Base-by-base conservation (phyloP, 2,113 vertebrate species). In the Syrmaticus mikado region DNA sequence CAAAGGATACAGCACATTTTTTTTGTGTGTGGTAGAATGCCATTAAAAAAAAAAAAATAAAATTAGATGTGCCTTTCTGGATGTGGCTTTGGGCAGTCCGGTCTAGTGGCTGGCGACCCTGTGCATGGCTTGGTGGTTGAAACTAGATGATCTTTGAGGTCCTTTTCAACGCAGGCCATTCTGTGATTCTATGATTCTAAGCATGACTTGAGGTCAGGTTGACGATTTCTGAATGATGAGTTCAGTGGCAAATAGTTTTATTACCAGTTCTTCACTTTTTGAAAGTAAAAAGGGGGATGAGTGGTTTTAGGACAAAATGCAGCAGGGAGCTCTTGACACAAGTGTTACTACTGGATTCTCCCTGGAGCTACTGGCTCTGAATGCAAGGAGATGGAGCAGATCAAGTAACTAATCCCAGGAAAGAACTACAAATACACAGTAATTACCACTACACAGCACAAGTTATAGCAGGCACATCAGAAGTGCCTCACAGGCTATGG, bases 331-430 rank as follows among this genome's bases (percentile, higher is more conserved):
- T 93, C 18, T 22, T 93, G 90, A 80, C 77, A 92, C 30, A 82
- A 4, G 3, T 25, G 14, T 34, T 20, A 61, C 2, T 32, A 28
- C 60, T 79, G 62, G 75, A 79, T 94, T 93, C 64, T 88, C 90
- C 93, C 90, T 86, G 76, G 52, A 94, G 90, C 92, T 79, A 95
- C 79, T 62, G 66, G 83, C 90, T 84, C 61, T 25, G 66, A 60
- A 68, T 40, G 21, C 43, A 86, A 21, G 53, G 71, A 85, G 75
- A 58, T 61, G 45, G 61, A 72, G 48, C 72, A 93, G 52, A 85
- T 91, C 53, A 40, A 82, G 38, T n/a, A 94, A 41, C 72, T 95
- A 91, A 96, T 96, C 92, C 82, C 52, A 60, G 65, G 77, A 74
- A 0, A 87, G 68, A 85, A 36, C 68, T 68, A 18, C 81, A 86